Base-by-base conservation (phyloP, 2,888 invertebrate genomes). In the Amphipyra berbera region DNA sequence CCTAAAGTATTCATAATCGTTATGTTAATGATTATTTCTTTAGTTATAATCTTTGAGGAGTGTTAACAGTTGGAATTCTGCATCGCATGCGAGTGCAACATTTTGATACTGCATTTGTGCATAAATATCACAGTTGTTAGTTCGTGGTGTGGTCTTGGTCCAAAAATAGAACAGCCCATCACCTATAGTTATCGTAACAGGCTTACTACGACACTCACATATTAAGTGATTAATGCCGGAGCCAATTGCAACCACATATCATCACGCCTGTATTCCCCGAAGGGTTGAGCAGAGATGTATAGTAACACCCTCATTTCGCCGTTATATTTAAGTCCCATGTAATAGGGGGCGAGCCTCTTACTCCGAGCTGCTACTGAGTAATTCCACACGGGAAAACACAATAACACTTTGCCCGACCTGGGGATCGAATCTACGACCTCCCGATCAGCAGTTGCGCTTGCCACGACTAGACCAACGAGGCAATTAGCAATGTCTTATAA, bases 101-200 rank as follows among this genome's bases (percentile, higher is more conserved):
- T 48, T 30, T 52, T 44, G 41, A 44, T 7, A 53, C 12, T 54
- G 42, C 42, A 50, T 13, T 47, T 55, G n/a, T 35, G 37, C 13
- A 35, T 48, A 30, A 27, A 48, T 35, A 62, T 45, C 37, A n/a
- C 33, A 50, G 57, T 72, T 54, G 66, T 21, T 21, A 21, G 21
- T n/a, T 60, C 13, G 41, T 38, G 38, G 33, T 59, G 46, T 59
- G 59, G 14, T 72, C 42, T 40, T n/a, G 27, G 13, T 14, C 61
- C 61, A 72, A 67, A 70, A 54, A 67, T 70, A 70, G 57, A 46
- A 40, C 37, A 38, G 8, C 21, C 54, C 35, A 48, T 53, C 53
- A 60, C 45, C 35, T 35, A 37, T 33, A 49, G 57, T 46, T 41
- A 15, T 42, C n/a, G 41, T 14, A 50, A 37, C 56, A 57, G 46